phyloP scores from a whole-genome alignment of 2,888 invertebrate genomes.

The Mycogona germanica region DNA sequence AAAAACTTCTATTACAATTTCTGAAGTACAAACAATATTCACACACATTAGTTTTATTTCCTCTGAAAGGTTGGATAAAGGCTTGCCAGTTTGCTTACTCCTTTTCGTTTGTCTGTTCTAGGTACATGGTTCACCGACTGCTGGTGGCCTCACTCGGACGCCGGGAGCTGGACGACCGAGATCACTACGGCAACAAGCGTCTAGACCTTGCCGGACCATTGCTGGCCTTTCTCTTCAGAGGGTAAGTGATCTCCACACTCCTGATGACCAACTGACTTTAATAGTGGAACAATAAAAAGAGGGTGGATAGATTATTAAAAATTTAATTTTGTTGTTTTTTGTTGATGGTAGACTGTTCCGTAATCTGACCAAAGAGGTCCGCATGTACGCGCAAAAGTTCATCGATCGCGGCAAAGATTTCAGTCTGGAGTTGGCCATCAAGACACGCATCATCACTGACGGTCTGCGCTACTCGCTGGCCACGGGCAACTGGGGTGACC shows the following conservation, averaged over 20 bases:
- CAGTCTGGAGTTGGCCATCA: constrained; percentile 89
- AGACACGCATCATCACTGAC: constrained; percentile 96
- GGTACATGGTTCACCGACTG: constrained; percentile 97
- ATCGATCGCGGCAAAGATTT: constrained; percentile 99
- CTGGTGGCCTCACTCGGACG: constrained; percentile 76
- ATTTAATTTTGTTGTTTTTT: constrained; percentile 5
- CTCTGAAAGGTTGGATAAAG: background rate
- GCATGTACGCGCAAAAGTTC: constrained; percentile 98
- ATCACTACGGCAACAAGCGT: constrained; percentile 99
- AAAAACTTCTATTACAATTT: too few species aligned
- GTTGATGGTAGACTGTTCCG: constrained; percentile 56
- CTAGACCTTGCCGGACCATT: constrained; percentile 95
- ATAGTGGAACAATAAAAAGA: background rate
- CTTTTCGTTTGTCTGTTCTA: constrained; percentile 25
- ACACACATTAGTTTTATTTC: background rate
- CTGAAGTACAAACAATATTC: background rate
- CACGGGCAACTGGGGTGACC: constrained; percentile 99
- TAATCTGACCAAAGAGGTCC: constrained; percentile 91
- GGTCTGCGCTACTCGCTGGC: constrained; percentile 95
- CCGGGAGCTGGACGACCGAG: constrained; percentile 96
- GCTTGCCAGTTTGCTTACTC: background rate
- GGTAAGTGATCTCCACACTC: constrained; percentile 36
- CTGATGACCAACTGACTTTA: background rate
- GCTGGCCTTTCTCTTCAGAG: constrained; percentile 91
- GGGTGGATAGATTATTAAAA: too few species aligned